Evolutionary conservation across 2,888 invertebrate species (phyloP).

Genomic region (Drepanosiphum platanoidis): DNA sequence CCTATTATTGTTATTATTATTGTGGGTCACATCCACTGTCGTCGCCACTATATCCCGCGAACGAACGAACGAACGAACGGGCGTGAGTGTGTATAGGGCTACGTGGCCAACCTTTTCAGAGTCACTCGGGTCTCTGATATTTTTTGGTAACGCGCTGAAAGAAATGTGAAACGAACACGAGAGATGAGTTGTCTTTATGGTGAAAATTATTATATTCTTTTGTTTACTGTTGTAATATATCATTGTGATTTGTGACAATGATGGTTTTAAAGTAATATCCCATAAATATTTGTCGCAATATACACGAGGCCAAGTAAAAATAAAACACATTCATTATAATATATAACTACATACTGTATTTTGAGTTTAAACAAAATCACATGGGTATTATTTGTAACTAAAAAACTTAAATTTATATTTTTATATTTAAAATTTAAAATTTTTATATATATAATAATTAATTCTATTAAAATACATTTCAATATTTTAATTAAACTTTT

Average conservation of each 20-base stretch:
- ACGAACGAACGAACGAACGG: no score
- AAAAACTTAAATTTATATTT: no score
- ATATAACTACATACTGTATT: no score
- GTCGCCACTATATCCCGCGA: background rate
- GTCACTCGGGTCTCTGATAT: background rate
- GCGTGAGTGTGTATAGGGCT: background rate
- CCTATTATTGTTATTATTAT: conserved; percentile 20
- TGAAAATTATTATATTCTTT: background rate
- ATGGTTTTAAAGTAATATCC: background rate
- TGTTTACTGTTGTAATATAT: background rate
- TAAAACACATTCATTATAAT: no score
- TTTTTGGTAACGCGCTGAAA: background rate
- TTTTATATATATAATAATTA: no score
- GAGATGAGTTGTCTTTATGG: background rate
- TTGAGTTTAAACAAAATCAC: no score
- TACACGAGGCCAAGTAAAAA: no score
- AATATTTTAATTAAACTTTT: no score
- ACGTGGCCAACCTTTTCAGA: background rate
- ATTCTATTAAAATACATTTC: no score
- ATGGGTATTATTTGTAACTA: no score
- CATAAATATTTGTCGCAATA: background rate
- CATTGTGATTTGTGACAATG: background rate
- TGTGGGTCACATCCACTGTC: conserved; percentile 17
- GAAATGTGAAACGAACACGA: background rate
- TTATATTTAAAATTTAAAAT: no score